Conservation (phyloP, 2,888 invertebrate genomes). For the Cerceris rybyensis region DNA sequence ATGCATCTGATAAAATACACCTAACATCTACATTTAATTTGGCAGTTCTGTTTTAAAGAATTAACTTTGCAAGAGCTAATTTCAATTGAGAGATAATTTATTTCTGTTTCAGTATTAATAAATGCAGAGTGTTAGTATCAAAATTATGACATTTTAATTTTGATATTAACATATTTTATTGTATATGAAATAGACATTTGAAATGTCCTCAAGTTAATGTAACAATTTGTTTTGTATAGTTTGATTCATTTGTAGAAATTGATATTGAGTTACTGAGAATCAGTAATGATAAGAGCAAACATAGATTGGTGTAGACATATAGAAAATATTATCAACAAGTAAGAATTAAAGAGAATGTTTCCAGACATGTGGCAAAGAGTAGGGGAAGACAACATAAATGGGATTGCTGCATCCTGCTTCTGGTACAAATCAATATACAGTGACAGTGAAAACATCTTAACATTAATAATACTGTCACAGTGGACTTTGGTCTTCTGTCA, state of each 20-base stretch:
- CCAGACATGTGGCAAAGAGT: conserved; percentile 47
- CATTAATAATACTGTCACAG: conserved; percentile 36
- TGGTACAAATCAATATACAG: conserved; percentile 62
- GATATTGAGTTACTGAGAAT: conserved; percentile 46
- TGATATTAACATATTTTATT: neutral
- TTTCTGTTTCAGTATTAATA: no score
- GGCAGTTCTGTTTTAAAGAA: no score
- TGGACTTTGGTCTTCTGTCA: conserved; percentile 42
- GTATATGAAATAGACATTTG: neutral
- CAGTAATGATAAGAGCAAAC: conserved; percentile 46
- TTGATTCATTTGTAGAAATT: conserved; percentile 22
- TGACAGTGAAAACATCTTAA: conserved; percentile 62
- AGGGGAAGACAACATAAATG: conserved; percentile 73
- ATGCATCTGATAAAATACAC: neutral
- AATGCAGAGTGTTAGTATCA: no score
- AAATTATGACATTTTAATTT: no score
- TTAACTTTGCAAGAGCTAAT: no score
- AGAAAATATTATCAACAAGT: conserved; percentile 50
- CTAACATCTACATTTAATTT: no score
- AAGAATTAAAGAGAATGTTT: conserved; percentile 56
- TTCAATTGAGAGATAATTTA: no score
- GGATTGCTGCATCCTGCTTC: conserved; percentile 68
- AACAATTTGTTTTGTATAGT: neutral
- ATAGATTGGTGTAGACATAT: conserved; percentile 31
- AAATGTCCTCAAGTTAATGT: neutral